Evolutionary conservation across 2,888 invertebrate species (phyloP).

Genomic region (Drosophila prolongata): DNA sequence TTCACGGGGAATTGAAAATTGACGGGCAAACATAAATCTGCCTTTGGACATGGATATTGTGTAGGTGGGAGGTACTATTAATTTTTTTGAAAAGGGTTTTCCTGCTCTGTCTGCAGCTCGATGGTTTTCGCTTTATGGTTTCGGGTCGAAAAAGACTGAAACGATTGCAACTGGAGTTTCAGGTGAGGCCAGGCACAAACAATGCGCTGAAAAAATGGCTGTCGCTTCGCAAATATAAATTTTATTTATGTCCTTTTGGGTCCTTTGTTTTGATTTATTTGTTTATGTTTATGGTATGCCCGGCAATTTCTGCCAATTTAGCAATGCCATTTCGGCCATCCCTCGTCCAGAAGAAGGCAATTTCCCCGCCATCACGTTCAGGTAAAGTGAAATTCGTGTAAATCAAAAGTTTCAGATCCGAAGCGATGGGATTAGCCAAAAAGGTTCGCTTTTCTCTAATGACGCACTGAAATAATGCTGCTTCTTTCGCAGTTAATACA

Average conservation of each 20-base stretch:
- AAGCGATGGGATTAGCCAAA: conserved; percentile 17
- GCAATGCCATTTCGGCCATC: conserved; percentile 43
- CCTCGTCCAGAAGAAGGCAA: conserved; percentile 13
- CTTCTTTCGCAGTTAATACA: neutral
- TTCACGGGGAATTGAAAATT: conserved; percentile 46
- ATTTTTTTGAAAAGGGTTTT: conserved; percentile 74
- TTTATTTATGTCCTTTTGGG: conserved; percentile 46
- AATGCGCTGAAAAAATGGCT: conserved; percentile 43
- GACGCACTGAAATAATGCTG: neutral
- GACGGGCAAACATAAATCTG: conserved; percentile 63
- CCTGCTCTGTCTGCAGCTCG: conserved; percentile 10
- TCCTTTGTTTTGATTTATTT: conserved; percentile 66
- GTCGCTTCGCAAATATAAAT: conserved; percentile 39
- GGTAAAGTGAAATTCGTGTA: conserved; percentile 52
- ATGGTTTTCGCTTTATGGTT: conserved; percentile 35
- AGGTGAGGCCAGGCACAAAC: conserved; percentile 22
- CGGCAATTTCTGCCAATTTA: conserved; percentile 73
- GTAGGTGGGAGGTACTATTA: conserved; percentile 46
- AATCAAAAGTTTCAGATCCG: conserved; percentile 56
- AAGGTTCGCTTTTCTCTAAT: neutral
- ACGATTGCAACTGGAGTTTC: conserved; percentile 11
- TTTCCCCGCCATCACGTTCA: conserved; percentile 20
- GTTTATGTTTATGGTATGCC: conserved; percentile 57
- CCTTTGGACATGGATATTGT: conserved; percentile 16
- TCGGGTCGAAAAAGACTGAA: conserved; percentile 11